Conservation (phyloP, 2,888 invertebrate species). For the Torymus tubicola region DNA sequence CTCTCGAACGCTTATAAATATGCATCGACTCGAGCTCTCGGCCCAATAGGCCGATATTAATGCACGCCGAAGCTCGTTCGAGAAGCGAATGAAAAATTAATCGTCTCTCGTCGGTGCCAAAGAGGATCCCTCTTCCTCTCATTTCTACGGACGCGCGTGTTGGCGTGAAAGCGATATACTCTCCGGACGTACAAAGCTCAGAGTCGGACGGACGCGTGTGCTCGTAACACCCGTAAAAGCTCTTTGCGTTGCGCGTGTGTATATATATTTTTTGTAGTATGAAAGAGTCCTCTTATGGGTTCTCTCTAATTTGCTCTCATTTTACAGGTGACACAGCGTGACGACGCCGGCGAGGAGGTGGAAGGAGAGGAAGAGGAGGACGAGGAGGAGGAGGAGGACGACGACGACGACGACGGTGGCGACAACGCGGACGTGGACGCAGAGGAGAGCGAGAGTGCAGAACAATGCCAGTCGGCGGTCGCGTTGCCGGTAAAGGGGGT, state of each 20-base stretch:
- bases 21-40: neutral
- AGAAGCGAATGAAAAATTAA: constrained; percentile 41
- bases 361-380: constrained; percentile 13
- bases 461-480: constrained; percentile 81
- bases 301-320: constrained; percentile 12
- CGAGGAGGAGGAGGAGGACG: constrained; percentile 14
- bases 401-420: constrained; percentile 10
- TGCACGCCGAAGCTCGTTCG: neutral
- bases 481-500: constrained; percentile 88
- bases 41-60: neutral
- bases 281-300: no score
- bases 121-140: neutral
- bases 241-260: no score
- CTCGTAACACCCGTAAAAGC: no score
- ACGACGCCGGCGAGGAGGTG: constrained; percentile 31
- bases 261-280: no score
- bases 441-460: constrained; percentile 33
- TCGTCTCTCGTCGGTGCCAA: neutral
- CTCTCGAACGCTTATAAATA: constrained; percentile 42
- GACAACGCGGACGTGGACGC: constrained; percentile 4
- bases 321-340: constrained; percentile 64
- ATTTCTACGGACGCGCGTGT: no score
- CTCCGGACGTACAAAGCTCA: no score
- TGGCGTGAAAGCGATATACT: no score
- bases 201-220: no score